Evolutionary conservation across 30 jellyfish, hydroid and myxozoan species (phyloP).

Genomic region (Aurelia aurita): DNA sequence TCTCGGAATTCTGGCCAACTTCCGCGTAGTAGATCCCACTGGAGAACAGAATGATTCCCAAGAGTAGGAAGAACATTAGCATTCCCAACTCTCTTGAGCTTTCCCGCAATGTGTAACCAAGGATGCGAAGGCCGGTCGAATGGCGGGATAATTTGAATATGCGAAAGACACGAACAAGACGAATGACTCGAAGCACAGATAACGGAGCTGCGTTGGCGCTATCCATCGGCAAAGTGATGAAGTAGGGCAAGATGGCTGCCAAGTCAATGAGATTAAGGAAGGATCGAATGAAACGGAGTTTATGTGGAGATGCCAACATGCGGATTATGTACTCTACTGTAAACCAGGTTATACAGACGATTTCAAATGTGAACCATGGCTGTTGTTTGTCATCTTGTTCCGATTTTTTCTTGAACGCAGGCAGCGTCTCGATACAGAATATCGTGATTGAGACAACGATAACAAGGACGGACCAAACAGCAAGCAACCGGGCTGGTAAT

Average conservation of each 20-base stretch:
- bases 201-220: conserved; percentile 88
- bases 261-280: conserved; percentile 86
- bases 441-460: conserved; percentile 82
- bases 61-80: conserved; percentile 85
- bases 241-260: conserved; percentile 94
- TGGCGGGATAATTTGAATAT: conserved; percentile 95
- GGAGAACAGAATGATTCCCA: conserved; percentile 92
- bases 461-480: conserved; percentile 92
- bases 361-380: conserved; percentile 94
- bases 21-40: conserved; percentile 97
- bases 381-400: conserved; percentile 38
- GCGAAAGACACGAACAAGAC: conserved; percentile 95
- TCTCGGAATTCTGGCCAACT: conserved; percentile 69
- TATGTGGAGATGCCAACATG: conserved; percentile 81
- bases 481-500: conserved; percentile 80
- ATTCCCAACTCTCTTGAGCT: conserved; percentile 93
- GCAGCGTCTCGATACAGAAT: conserved; percentile 94
- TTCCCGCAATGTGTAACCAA: conserved; percentile 93
- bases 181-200: conserved; percentile 91
- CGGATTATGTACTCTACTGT: conserved; percentile 87
- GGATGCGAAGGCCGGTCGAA: conserved; percentile 93
- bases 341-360: conserved; percentile 92
- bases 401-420: conserved; percentile 33
- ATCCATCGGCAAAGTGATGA: conserved; percentile 89
- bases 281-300: conserved; percentile 77